Base-by-base conservation (phyloP, 2,797 vertebrate genomes). In the Coracias cyanogaster region DNA sequence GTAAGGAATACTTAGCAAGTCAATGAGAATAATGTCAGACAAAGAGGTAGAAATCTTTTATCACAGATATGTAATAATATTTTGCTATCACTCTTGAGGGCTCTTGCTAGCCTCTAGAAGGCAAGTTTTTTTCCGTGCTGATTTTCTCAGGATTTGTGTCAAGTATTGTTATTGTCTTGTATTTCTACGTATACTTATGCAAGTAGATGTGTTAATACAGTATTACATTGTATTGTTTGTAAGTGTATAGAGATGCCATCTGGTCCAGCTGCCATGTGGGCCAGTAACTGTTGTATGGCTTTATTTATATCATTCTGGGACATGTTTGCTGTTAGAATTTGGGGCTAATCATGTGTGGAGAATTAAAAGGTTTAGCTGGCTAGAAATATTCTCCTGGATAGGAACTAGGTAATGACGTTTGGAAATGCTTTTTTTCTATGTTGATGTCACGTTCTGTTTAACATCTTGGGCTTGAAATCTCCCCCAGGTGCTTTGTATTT, bases 1-100 rank as follows among this genome's bases (percentile, higher is more conserved):
- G 73, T 71, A 89, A 76, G 78, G 45, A 74, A 73, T 94, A 92
- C 60, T 95, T 96, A 95, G 90, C 91, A 96, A 96, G 89, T 96
- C 92, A 94, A 96, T 90, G 90, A 96, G 92, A 92, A 92, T 55
- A 92, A 86, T 90, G 84, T 96, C 89, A 96, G 92, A 82, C 84
- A 90, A 96, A 95, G 82, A 95, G 71, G 81, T 77, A 90, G 79
- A 93, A 94, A 91, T 62, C 91, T 96, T 96, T 93, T 87, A 92
- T 96, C 29, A 55, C 49, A 82, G 78, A 65, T 85, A 43, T 57
- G 62, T 84, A 76, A 49, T 29, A 90, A 48, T 93, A 89, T 92
- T 95, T 96, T 93, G 60, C 60, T 81, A 69, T 87, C 57, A 69
- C 35, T 0, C 1, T 61, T 96, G 78, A 93, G 77, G 52, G 24